Evolutionary conservation across 2,888 invertebrate species (phyloP).

Genomic region (Rhabditophanes sp.): DNA sequence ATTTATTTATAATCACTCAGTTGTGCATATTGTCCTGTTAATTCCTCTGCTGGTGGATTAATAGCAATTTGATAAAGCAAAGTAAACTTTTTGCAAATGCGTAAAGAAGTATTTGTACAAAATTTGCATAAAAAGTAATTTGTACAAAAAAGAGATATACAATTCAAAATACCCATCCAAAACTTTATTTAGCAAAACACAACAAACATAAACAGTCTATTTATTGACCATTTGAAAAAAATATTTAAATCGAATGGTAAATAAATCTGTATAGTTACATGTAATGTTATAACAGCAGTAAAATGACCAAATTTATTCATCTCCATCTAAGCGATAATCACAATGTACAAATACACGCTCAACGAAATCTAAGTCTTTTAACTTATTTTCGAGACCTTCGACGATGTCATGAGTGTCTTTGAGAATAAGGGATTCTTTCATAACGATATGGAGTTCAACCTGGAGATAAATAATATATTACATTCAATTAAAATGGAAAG

Average conservation of each 20-base stretch:
- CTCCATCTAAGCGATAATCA: constrained; percentile 30
- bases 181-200: too few relatives aligned
- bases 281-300: not conserved
- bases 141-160: too few relatives aligned
- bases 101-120: too few relatives aligned
- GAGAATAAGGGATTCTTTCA: constrained; percentile 45
- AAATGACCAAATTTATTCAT: constrained; percentile 6
- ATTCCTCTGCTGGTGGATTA: too few relatives aligned
- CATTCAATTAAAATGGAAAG: constrained; percentile 46
- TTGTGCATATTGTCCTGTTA: too few relatives aligned
- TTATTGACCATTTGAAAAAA: constrained; percentile 6
- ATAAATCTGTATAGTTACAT: not conserved
- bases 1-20: too few relatives aligned
- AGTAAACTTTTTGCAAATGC: too few relatives aligned
- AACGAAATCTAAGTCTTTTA: constrained; percentile 42
- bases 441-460: constrained; percentile 43
- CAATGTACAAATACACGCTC: constrained; percentile 32
- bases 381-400: constrained; percentile 44
- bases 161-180: too few relatives aligned
- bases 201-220: not conserved
- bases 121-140: too few relatives aligned
- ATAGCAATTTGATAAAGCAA: too few relatives aligned
- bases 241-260: not conserved
- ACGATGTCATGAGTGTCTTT: constrained; percentile 46
- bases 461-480: constrained; percentile 40